Percentiles rank a stretch among this genome's conserved stretches.
Evolutionary conservation across 2,113 vertebrate species (phyloP).

Genomic region (Cephalopholis sonnerati): DNA sequence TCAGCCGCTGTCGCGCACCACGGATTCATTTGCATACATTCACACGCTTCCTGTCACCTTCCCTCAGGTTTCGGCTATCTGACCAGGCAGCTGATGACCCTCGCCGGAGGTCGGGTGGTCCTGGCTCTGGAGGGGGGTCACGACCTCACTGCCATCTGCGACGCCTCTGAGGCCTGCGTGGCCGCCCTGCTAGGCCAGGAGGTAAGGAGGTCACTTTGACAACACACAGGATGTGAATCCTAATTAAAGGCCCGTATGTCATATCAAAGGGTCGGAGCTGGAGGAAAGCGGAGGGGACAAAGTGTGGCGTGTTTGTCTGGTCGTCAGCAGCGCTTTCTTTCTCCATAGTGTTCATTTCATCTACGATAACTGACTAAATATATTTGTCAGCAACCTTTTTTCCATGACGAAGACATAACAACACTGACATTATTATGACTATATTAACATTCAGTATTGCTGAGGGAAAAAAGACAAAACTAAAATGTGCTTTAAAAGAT

Average conservation of each 20-base stretch:
- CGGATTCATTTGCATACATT: not conserved
- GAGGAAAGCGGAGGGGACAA: not conserved
- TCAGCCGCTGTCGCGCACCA: not conserved
- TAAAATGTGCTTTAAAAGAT: too few relatives aligned
- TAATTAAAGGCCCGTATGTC: not conserved
- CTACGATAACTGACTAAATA: too few relatives aligned
- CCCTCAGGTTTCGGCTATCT: constrained; percentile 93
- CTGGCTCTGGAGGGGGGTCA: constrained; percentile 89
- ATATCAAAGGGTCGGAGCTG: not conserved
- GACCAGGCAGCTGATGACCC: constrained; percentile 93
- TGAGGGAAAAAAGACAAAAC: too few relatives aligned
- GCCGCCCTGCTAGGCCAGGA: constrained; percentile 92
- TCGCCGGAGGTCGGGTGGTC: constrained; percentile 91
- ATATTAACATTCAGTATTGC: too few relatives aligned
- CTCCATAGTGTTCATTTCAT: not conserved
- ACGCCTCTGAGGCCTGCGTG: constrained; percentile 93
- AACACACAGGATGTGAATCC: constrained; percentile 9
- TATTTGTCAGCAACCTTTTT: too few relatives aligned
- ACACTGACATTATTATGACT: too few relatives aligned
- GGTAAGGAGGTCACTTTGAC: constrained; percentile 77
- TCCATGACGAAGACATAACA: too few relatives aligned
- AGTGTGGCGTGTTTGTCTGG: not conserved
- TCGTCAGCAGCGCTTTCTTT: not conserved
- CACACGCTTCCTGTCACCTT: not conserved
- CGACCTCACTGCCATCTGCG: constrained; percentile 83